Percentiles rank a stretch among this genome's conserved stretches.
Conservation (phyloP, 2,888 invertebrate genomes). For the Habrosyne pyritoides region DNA sequence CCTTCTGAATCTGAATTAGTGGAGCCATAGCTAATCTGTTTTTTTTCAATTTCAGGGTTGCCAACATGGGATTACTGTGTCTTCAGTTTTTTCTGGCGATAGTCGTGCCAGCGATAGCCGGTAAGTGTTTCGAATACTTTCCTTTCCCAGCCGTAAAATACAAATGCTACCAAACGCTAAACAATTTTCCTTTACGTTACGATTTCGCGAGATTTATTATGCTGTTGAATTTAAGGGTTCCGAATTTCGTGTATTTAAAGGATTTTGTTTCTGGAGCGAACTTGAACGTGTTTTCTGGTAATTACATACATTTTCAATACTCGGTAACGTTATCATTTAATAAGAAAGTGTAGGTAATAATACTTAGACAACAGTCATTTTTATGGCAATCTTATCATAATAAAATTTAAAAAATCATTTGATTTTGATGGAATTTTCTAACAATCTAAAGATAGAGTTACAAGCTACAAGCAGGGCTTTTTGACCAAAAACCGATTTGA, state of each 20-base stretch:
- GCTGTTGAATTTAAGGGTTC: conserved; percentile 2
- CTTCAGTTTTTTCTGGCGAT: conserved; percentile 49
- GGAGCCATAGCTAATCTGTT: too few relatives aligned
- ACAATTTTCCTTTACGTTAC: conserved; percentile 7
- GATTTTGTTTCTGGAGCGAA: neutral
- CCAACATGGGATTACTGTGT: conserved; percentile 46
- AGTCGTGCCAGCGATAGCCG: conserved; percentile 48
- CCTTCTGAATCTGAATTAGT: too few relatives aligned
- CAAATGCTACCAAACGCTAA: conserved; percentile 3
- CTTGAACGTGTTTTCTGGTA: neutral
- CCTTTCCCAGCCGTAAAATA: conserved; percentile 7
- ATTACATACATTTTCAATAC: neutral
- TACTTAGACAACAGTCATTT: too few relatives aligned
- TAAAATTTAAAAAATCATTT: too few relatives aligned
- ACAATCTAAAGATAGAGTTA: too few relatives aligned
- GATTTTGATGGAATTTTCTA: too few relatives aligned
- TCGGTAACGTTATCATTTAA: neutral
- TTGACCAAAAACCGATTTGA: too few relatives aligned
- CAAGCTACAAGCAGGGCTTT: too few relatives aligned
- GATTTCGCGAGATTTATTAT: conserved; percentile 7
- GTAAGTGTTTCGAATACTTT: conserved; percentile 37
- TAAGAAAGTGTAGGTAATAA: neutral
- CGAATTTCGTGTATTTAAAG: neutral
- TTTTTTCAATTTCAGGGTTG: conserved; percentile 43
- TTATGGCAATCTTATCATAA: too few relatives aligned